Percentiles rank a stretch among this genome's conserved stretches.
Evolutionary conservation across 1,140 invertebrate species (phyloP).

Genomic region (Ceratosolen solmsi): DNA sequence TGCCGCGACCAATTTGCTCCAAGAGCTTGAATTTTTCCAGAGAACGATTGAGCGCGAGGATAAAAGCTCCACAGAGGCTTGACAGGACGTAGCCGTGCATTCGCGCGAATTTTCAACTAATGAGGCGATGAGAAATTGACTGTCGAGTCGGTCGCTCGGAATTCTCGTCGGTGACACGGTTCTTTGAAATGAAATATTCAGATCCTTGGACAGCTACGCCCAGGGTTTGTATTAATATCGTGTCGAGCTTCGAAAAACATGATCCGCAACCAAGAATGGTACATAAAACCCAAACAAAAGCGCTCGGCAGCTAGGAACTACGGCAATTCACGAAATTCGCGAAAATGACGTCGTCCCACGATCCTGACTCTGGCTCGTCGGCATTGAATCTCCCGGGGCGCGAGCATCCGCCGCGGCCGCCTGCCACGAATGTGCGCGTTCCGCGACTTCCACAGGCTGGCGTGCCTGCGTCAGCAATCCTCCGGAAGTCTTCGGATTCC

Average conservation of each 20-base stretch:
- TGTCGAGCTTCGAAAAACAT: neutral
- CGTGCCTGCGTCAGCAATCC: constrained; percentile 42
- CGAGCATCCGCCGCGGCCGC: neutral
- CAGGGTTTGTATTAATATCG: constrained; percentile 9
- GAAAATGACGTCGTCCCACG: constrained; percentile 49
- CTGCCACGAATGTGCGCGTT: constrained; percentile 10
- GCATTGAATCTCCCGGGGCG: constrained; percentile 32
- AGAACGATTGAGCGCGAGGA: neutral
- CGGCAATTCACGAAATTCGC: constrained; percentile 36
- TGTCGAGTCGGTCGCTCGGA: neutral
- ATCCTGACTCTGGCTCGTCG: constrained; percentile 16
- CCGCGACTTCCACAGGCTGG: constrained; percentile 39
- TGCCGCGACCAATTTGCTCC: too few relatives aligned
- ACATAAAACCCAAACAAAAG: constrained; percentile 49
- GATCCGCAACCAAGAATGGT: neutral
- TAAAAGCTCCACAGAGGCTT: too few relatives aligned
- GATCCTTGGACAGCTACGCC: neutral
- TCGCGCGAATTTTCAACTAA: neutral
- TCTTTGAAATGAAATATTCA: neutral
- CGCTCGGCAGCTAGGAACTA: constrained; percentile 22
- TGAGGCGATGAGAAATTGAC: neutral
- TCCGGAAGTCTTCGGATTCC: constrained; percentile 52
- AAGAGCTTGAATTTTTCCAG: neutral
- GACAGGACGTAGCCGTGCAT: neutral
- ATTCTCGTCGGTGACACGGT: neutral